These are phyloP conservation scores for Napeogenes sylphis DNA, from an alignment of 2,888 invertebrate genomes.

Conservation along the genomic window DNA sequence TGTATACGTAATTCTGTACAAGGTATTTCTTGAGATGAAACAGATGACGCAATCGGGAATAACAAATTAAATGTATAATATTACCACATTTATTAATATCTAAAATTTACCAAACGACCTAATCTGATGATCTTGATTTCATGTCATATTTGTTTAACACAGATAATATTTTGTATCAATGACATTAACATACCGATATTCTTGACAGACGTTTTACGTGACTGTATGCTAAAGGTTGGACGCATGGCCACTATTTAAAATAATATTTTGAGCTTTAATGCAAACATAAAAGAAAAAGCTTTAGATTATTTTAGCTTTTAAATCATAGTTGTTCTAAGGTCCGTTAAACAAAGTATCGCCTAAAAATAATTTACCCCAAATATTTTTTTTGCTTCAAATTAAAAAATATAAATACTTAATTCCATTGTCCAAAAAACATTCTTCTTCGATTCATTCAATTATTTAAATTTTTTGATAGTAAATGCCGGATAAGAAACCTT, in stretches of 20 bases:
- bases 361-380: no score
- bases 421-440: neutral
- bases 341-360: no score
- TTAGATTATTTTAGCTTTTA: neutral
- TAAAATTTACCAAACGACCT: no score
- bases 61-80: no score
- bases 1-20: no score
- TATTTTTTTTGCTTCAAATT: no score
- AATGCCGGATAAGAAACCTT: neutral
- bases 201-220: conserved; percentile 20
- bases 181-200: conserved; percentile 22
- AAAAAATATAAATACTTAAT: no score
- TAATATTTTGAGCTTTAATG: neutral
- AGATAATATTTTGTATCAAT: conserved; percentile 22
- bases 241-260: conserved; percentile 9
- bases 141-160: conserved; percentile 10
- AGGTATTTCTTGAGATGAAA: no score
- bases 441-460: neutral
- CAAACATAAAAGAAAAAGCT: neutral
- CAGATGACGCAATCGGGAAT: no score
- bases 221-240: conserved; percentile 15
- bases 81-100: no score
- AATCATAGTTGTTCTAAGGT: neutral
- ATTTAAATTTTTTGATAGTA: neutral
- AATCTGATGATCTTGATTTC: no score